Evolutionary conservation across 2,113 vertebrate genomes (phyloP), one percentile per base, ranked within the genome.

Genomic region (Heterotilapia buettikoferi): DNA sequence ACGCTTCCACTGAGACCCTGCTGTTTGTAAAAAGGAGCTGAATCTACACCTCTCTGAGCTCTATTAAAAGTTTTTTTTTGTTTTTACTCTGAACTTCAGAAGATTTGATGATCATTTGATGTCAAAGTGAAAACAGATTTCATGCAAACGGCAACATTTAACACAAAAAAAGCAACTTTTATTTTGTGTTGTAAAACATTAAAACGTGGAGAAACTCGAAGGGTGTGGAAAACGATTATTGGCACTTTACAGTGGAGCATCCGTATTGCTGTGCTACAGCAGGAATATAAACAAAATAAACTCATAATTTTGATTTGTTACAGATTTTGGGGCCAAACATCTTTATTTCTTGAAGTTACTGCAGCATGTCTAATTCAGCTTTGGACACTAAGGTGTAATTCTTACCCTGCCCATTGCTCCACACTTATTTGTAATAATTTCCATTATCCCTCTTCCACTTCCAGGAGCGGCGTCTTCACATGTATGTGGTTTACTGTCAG

Each of bases 401-500:
- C 16, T 31, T 45, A 50, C 12, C 52, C 24, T 85, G 36, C 59
- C 38, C 1, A 3, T 78, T 68, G 19, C 61, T 13, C 76, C n/a
- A 36, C 54, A 45, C 9, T 36, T 76, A 66, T 88, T 29, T 59
- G 8, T n/a, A 73, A 79, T 61, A 36, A 38, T 36, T 61, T 16
- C 63, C 47, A 56, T 36, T 45, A 12, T 85, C 11, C 82, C 24
- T 86, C n/a, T 83, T 84, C 8, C 6, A 38, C 86, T 84, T 90
- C 7, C 95, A 98, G 97, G 98, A 98, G 73, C 96, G 97, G 18
- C 95, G 98, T 86, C 97, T 98, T 87, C 98, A 98, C 91, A 98
- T 98, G 98, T 98, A 98, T 5, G 98, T 98, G 78, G 97, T 98
- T 81, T 98, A 98, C 95, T 98, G 98, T 93, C 98, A 98, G 95